Percentiles rank a stretch among this genome's conserved stretches.
These are phyloP conservation scores for Phaedon cochleariae DNA, from an alignment of 2,888 invertebrate species.

Conservation along the genomic window DNA sequence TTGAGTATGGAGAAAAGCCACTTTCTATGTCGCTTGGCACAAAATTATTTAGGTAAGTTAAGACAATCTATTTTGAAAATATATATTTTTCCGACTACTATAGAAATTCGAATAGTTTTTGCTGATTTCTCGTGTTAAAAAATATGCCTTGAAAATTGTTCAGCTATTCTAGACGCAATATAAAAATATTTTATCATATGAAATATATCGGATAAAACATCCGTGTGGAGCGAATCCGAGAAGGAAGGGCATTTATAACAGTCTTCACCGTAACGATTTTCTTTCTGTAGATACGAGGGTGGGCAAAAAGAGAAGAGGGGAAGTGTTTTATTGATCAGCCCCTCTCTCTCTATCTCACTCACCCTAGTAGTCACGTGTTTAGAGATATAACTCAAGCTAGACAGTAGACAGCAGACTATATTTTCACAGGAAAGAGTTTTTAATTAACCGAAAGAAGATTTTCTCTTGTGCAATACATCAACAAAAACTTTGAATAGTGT, in stretches of 20 bases:
- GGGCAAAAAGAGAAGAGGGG: slow-evolving; percentile 58
- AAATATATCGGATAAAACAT: slow-evolving; percentile 37
- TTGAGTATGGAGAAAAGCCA: too few species aligned
- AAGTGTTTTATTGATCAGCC: slow-evolving; percentile 69
- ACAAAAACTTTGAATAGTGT: slow-evolving; percentile 34
- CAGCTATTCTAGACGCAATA: not conserved
- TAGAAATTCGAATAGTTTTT: too few species aligned
- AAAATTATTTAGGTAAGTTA: too few species aligned
- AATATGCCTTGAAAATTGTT: too few species aligned
- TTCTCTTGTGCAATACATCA: slow-evolving; percentile 43
- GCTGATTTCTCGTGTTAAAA: too few species aligned
- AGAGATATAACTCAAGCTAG: slow-evolving; percentile 61
- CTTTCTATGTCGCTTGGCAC: too few species aligned
- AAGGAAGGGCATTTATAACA: slow-evolving; percentile 54
- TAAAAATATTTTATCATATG: slow-evolving; percentile 15
- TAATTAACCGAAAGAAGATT: slow-evolving; percentile 52
- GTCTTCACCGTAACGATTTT: slow-evolving; percentile 63
- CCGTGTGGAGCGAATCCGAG: slow-evolving; percentile 42
- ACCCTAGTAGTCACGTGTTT: slow-evolving; percentile 60
- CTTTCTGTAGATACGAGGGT: slow-evolving; percentile 58
- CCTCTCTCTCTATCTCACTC: slow-evolving; percentile 51
- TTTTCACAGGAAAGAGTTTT: slow-evolving; percentile 49
- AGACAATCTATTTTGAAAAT: too few species aligned
- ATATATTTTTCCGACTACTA: too few species aligned
- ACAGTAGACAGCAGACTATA: slow-evolving; percentile 58